Conservation (phyloP, 2,888 invertebrate genomes). For the Tenthredo notha region DNA sequence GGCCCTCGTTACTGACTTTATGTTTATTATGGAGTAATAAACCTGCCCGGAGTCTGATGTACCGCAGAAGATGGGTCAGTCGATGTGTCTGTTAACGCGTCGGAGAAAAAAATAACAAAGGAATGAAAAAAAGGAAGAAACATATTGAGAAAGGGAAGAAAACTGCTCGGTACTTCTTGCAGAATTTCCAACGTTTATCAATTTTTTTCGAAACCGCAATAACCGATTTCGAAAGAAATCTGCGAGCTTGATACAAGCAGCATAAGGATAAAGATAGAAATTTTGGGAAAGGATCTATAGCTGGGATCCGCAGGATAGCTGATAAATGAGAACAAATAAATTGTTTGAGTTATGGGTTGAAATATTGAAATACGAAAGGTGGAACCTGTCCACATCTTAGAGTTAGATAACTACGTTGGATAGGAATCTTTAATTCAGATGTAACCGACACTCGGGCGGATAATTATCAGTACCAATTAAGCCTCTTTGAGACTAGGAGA, state of each 20-base stretch:
- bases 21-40: constrained; percentile 38
- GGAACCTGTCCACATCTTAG: not conserved
- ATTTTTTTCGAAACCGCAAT: too few species aligned
- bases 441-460: constrained; percentile 33
- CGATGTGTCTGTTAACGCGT: constrained; percentile 39
- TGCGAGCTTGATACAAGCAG: not conserved
- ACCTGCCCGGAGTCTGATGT: constrained; percentile 4
- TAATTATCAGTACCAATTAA: constrained; percentile 49
- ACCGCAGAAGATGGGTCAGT: not conserved
- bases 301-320: not conserved
- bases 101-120: not conserved
- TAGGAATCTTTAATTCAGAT: constrained; percentile 40
- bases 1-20: constrained; percentile 11
- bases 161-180: not conserved
- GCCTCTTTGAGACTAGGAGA: constrained; percentile 14
- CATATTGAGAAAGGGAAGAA: not conserved
- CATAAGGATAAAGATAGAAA: not conserved
- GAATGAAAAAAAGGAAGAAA: too few species aligned
- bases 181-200: too few species aligned
- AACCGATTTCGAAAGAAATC: not conserved
- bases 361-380: constrained; percentile 14
- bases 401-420: not conserved
- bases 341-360: not conserved
- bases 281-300: not conserved
- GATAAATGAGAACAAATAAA: constrained; percentile 22